A percentile compares a stretch with the other conserved stretches of the same genome.
phyloP scores from a whole-genome alignment of 1,140 invertebrate species.

The Zeugodacus cucurbitae region DNA sequence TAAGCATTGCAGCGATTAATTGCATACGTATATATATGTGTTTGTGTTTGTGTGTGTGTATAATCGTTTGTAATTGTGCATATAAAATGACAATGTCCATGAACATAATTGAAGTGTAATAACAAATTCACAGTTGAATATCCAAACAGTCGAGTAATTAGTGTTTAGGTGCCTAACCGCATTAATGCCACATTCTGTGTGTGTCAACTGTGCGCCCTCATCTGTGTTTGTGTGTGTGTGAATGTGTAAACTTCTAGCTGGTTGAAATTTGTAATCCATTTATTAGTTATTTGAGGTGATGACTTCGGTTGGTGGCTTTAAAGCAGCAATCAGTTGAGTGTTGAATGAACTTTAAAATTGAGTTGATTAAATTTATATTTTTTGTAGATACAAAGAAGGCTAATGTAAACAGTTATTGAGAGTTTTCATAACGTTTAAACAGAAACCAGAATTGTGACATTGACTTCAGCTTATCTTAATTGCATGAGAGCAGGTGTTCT shows the following conservation, averaged over 20 bases:
- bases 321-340: not conserved
- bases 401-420: too few species aligned
- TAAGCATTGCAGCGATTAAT: not conserved
- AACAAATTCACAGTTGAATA: conserved; percentile 37
- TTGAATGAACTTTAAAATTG: not conserved
- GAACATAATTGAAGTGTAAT: conserved; percentile 33
- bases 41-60: not conserved
- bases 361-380: not conserved
- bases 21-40: not conserved
- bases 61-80: not conserved
- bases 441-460: too few species aligned
- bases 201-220: not conserved
- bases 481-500: too few species aligned
- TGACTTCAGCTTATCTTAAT: too few species aligned
- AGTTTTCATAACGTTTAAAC: too few species aligned
- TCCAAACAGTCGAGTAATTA: conserved; percentile 32
- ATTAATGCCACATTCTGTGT: conserved; percentile 12
- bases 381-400: not conserved
- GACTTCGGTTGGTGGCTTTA: not conserved
- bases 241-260: not conserved
- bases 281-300: not conserved
- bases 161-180: conserved; percentile 26
- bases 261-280: not conserved
- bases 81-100: conserved; percentile 8
- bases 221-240: not conserved